phyloP scores from a whole-genome alignment of 2,888 invertebrate species.

The Penaeus monodon region DNA sequence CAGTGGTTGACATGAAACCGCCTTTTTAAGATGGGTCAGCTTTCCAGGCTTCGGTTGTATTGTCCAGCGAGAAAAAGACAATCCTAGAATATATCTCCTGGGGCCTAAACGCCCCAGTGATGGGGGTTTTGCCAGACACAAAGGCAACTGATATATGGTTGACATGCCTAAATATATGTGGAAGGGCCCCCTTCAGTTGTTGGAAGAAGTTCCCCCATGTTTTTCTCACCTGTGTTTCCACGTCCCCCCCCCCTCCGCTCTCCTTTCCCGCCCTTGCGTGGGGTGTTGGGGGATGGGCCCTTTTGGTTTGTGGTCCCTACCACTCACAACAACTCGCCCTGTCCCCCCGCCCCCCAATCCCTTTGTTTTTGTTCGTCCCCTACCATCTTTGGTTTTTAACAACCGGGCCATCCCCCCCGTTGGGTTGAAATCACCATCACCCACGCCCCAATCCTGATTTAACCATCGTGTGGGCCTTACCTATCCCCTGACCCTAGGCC shows the following conservation, averaged over 20 bases:
- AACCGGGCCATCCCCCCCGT: too few relatives aligned
- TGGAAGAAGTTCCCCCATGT: conserved; percentile 42
- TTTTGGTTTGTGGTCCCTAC: conserved; percentile 25
- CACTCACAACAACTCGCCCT: conserved; percentile 53
- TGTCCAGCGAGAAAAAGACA: conserved; percentile 34
- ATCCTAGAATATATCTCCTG: conserved; percentile 17
- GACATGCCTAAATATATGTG: conserved; percentile 50
- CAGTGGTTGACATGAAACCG: background rate
- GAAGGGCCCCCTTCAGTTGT: conserved; percentile 43
- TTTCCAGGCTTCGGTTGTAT: conserved; percentile 30
- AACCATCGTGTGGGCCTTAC: too few relatives aligned
- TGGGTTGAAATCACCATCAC: too few relatives aligned
- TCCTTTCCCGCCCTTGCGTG: conserved; percentile 58
- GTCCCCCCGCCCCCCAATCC: too few relatives aligned
- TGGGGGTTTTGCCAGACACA: conserved; percentile 31
- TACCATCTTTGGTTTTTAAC: too few relatives aligned
- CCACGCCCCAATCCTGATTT: too few relatives aligned
- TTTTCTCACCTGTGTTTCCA: conserved; percentile 56
- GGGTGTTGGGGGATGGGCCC: too few relatives aligned
- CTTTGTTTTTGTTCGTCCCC: too few relatives aligned
- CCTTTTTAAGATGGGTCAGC: conserved; percentile 44
- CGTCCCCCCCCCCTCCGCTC: conserved; percentile 45
- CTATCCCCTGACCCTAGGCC: too few relatives aligned
- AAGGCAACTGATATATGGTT: conserved; percentile 19
- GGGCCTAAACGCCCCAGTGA: conserved; percentile 17